These are phyloP conservation scores for Megaleporinus macrocephalus DNA, from an alignment of 2,113 vertebrate species.

Conservation along the genomic window DNA sequence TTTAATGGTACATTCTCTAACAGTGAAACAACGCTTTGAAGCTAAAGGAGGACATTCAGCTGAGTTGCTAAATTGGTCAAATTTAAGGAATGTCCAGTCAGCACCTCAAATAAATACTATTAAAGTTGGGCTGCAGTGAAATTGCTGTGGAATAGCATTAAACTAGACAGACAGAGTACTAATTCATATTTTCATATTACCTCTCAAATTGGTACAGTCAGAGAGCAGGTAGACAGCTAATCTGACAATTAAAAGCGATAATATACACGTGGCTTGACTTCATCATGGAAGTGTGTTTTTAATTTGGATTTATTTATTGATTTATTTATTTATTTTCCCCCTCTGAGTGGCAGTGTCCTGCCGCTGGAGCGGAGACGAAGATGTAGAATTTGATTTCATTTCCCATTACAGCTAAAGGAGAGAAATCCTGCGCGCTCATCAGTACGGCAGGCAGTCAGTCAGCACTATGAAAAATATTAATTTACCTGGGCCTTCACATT, in stretches of 20 bases:
- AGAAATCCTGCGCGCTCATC: conserved; percentile 20
- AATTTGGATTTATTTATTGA: too few species aligned
- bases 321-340: background rate
- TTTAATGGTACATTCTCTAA: too few species aligned
- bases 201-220: background rate
- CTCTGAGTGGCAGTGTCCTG: conserved; percentile 24
- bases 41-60: too few species aligned
- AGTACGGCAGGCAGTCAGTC: conserved; percentile 1
- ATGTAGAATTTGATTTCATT: conserved; percentile 25
- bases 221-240: background rate
- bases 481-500: background rate
- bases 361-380: conserved; percentile 27
- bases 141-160: background rate
- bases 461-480: background rate
- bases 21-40: too few species aligned
- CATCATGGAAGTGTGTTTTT: background rate
- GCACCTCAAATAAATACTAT: background rate
- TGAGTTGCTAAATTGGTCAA: background rate
- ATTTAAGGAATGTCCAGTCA: background rate
- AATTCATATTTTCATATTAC: background rate
- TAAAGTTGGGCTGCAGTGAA: background rate
- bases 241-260: background rate
- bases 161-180: background rate
- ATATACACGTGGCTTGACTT: background rate
- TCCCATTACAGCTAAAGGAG: conserved; percentile 19